phyloP scores from a whole-genome alignment of 2,113 vertebrate genomes.

The Hyaena hyaena region DNA sequence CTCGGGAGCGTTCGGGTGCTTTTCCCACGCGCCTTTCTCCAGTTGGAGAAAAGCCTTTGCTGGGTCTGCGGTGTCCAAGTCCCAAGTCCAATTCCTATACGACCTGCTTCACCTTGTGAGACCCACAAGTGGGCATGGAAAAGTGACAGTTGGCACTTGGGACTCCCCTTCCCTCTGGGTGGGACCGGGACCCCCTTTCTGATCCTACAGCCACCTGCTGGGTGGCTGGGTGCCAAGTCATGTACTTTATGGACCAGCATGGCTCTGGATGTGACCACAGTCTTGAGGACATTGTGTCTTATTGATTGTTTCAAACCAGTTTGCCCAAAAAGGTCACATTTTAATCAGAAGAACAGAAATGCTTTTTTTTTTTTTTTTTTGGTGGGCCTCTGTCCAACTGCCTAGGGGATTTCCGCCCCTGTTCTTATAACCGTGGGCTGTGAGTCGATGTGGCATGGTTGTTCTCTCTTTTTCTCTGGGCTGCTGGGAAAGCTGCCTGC shows the following conservation, averaged over 20 bases:
- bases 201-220: background rate
- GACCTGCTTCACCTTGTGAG: background rate
- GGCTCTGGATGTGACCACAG: background rate
- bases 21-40: no score
- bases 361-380: background rate
- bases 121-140: background rate
- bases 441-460: fast-evolving
- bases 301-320: background rate
- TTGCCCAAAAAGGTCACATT: background rate
- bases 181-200: background rate
- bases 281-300: background rate
- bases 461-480: background rate
- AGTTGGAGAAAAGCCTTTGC: background rate
- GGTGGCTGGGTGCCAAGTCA: background rate
- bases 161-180: background rate
- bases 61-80: background rate
- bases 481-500: background rate
- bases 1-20: background rate
- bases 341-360: slow-evolving; percentile 49
- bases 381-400: slow-evolving; percentile 71
- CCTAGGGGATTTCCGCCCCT: slow-evolving; percentile 72
- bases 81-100: background rate
- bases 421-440: slow-evolving; percentile 59
- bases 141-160: background rate
- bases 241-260: fast-evolving